Percentiles rank a stretch among this genome's conserved stretches.
These are phyloP conservation scores for Tragelaphus scriptus DNA, from an alignment of 2,113 vertebrate species.

Conservation along the genomic window DNA sequence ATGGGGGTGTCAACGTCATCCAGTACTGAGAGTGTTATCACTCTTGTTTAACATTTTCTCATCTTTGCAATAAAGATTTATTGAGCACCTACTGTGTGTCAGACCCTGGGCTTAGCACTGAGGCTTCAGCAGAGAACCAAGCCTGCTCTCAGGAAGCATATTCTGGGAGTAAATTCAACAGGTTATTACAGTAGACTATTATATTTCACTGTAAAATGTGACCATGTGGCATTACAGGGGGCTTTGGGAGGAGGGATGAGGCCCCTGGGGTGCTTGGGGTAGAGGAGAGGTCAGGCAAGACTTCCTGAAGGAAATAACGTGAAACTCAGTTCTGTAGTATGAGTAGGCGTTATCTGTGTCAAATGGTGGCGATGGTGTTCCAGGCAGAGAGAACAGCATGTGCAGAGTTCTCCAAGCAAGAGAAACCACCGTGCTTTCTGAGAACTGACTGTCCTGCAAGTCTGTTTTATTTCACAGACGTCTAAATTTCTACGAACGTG, in stretches of 20 bases:
- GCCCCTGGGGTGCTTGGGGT: neutral
- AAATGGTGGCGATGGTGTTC: neutral
- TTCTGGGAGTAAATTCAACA: neutral
- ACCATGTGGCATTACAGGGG: neutral
- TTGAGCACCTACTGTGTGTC: neutral
- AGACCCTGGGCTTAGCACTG: neutral
- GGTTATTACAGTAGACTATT: neutral
- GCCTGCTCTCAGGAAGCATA: neutral
- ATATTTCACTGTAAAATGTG: neutral
- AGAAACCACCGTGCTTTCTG: neutral
- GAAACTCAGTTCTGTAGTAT: neutral
- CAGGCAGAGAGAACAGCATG: neutral
- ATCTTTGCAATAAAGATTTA: neutral
- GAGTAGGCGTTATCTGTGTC: neutral
- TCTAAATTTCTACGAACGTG: neutral
- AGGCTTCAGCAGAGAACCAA: neutral
- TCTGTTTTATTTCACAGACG: neutral
- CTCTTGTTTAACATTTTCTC: neutral
- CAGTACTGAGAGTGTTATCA: neutral
- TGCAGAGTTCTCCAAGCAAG: neutral
- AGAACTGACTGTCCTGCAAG: neutral
- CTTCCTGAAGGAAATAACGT: neutral
- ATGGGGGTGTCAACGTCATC: neutral
- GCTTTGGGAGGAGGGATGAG: neutral
- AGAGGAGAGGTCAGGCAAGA: neutral